Evolutionary conservation across 2,888 invertebrate genomes (phyloP).

Genomic region (Strigamia maritima): DNA sequence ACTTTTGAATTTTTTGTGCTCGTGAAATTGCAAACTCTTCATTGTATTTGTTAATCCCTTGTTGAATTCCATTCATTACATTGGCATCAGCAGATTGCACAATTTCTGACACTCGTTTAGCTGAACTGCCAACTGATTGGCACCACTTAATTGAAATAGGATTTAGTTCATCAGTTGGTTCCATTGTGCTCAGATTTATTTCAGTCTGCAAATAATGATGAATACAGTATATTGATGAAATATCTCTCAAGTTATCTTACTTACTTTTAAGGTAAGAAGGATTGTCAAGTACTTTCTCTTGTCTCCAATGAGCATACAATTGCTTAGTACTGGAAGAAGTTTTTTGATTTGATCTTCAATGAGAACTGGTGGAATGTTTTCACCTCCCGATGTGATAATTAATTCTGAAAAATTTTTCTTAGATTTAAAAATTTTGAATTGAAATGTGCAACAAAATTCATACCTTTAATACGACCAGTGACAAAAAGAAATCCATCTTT

Average conservation of each 20-base stretch:
- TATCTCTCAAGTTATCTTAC: background rate
- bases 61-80: background rate
- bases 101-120: constrained; percentile 57
- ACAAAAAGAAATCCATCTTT: no score
- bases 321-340: background rate
- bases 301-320: background rate
- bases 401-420: background rate
- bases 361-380: background rate
- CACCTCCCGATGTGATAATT: background rate
- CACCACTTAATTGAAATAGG: constrained; percentile 68
- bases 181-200: constrained; percentile 67
- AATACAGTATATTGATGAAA: background rate
- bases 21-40: no score
- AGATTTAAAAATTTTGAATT: background rate
- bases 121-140: constrained; percentile 59
- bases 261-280: background rate
- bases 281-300: no score
- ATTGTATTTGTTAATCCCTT: no score
- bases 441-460: no score
- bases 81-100: background rate
- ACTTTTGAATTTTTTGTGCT: no score
- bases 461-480: constrained; percentile 63
- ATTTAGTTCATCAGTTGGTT: constrained; percentile 67
- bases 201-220: constrained; percentile 60
- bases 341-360: background rate